Conservation (phyloP, 2,797 vertebrate species). For the Mus spretus region DNA sequence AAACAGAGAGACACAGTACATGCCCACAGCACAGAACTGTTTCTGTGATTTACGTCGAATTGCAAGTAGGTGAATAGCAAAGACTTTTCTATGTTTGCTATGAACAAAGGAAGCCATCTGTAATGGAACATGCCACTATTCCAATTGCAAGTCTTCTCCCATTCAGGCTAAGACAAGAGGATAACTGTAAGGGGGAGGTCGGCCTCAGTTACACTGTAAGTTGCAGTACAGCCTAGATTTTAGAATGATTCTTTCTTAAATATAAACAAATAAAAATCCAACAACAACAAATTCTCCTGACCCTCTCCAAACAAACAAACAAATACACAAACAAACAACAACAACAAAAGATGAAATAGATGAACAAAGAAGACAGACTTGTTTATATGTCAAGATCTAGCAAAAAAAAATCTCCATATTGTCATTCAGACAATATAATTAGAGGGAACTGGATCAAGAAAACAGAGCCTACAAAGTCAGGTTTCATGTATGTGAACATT, state of each 20-base stretch:
- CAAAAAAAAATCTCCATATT: background rate
- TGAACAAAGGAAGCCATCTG: background rate
- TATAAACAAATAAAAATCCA: background rate
- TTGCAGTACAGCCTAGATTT: background rate
- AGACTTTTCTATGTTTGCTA: background rate
- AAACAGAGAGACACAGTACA: background rate
- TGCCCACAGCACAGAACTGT: background rate
- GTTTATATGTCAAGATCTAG: background rate
- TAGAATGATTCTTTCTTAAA: background rate
- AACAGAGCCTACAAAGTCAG: background rate
- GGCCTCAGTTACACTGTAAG: background rate
- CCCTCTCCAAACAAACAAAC: background rate
- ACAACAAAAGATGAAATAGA: background rate
- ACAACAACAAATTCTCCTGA: background rate
- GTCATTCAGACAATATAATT: background rate
- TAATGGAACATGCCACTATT: background rate
- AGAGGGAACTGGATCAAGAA: background rate
- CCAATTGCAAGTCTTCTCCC: background rate
- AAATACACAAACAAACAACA: background rate
- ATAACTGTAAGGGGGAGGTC: background rate
- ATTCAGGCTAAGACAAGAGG: background rate
- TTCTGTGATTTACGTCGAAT: background rate
- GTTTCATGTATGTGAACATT: background rate
- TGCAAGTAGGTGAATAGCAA: background rate
- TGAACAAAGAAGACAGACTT: background rate